A percentile compares a stretch with the other conserved stretches of the same genome.
These are phyloP conservation scores for Hippocampus mohnikei DNA, from an alignment of 2,113 vertebrate genomes.

Conservation along the genomic window DNA sequence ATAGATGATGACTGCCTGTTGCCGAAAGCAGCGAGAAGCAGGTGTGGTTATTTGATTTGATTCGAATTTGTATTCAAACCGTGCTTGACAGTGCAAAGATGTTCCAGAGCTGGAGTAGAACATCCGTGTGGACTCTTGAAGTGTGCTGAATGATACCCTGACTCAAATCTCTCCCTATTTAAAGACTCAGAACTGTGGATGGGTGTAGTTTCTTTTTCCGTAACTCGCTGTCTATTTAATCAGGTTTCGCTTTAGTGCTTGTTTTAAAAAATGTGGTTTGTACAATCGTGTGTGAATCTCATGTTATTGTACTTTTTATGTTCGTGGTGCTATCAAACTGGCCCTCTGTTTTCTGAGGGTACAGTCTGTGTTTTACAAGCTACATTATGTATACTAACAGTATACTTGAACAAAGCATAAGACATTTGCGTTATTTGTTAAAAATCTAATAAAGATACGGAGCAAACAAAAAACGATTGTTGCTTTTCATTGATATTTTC, in stretches of 20 bases:
- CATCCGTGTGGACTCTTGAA: not conserved
- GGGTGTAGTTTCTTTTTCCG: conserved; percentile 5
- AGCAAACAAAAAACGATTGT: conserved; percentile 35
- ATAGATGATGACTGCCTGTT: not conserved
- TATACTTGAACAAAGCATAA: conserved; percentile 75
- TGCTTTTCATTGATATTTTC: not conserved
- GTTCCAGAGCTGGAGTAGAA: not conserved
- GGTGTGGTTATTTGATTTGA: not conserved
- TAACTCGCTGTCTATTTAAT: conserved; percentile 42
- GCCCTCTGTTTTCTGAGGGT: conserved; percentile 80
- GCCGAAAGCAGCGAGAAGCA: not conserved
- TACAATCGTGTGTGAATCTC: conserved; percentile 48
- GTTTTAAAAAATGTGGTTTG: conserved; percentile 10
- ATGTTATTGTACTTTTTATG: conserved; percentile 48
- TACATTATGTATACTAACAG: conserved; percentile 59
- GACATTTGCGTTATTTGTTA: conserved; percentile 55
- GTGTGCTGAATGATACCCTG: not conserved
- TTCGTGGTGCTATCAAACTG: conserved; percentile 72
- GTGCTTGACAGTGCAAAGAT: not conserved
- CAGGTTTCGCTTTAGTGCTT: conserved; percentile 18
- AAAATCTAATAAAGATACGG: conserved; percentile 63
- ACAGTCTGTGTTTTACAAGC: conserved; percentile 37
- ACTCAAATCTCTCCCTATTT: not conserved
- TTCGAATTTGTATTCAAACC: not conserved
- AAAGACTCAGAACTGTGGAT: not conserved